Evolutionary conservation across 2,113 vertebrate genomes (phyloP).

Genomic region (Axis porcinus): DNA sequence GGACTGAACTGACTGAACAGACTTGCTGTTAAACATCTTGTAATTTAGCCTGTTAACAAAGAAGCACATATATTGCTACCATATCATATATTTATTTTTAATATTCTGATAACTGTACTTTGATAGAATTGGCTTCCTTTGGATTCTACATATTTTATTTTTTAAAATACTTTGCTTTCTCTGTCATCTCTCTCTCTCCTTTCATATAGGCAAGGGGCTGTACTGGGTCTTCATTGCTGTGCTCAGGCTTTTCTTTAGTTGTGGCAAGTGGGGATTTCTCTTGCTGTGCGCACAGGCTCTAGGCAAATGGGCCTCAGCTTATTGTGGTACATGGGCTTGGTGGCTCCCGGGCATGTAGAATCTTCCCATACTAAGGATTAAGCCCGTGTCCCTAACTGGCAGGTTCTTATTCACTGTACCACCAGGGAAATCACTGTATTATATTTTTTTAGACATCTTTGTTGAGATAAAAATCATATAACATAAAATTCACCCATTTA

Average conservation of each 20-base stretch:
- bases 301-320: not conserved
- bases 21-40: not conserved
- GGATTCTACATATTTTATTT: not conserved
- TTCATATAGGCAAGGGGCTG: not conserved
- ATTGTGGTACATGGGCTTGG: not conserved
- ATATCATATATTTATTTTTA: not conserved
- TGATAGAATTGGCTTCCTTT: conserved; percentile 22
- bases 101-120: not conserved
- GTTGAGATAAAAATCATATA: not conserved
- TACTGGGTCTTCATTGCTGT: not conserved
- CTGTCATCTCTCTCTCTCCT: not conserved
- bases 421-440: not conserved
- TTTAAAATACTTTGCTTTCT: not conserved
- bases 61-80: not conserved
- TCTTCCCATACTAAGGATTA: not conserved
- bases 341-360: not conserved
- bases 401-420: not conserved
- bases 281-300: not conserved
- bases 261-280: not conserved
- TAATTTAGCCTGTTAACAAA: not conserved
- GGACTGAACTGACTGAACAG: not conserved
- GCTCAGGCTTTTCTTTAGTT: not conserved
- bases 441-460: not conserved
- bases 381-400: not conserved
- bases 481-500: not conserved